A percentile compares a stretch with the other conserved stretches of the same genome.
Conservation (phyloP, 2,113 vertebrate species). For the Capreolus pygargus region DNA sequence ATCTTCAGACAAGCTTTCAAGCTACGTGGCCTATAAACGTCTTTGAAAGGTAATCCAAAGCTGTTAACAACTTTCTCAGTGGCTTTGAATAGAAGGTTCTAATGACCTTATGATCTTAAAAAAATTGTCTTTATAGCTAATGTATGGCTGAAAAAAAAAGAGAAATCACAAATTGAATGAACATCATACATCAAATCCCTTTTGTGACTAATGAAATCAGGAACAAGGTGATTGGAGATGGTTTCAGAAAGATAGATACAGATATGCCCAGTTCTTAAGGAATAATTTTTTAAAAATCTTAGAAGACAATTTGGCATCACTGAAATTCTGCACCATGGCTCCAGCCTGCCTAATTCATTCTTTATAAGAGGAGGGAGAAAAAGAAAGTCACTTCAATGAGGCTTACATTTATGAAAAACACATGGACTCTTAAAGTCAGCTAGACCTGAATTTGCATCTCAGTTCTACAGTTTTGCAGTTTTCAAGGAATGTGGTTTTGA, state of each 20-base stretch:
- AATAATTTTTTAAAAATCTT: slow-evolving; percentile 1
- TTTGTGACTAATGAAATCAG: slow-evolving; percentile 23
- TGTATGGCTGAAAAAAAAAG: neutral
- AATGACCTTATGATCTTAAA: slow-evolving; percentile 30
- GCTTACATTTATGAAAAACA: slow-evolving; percentile 45
- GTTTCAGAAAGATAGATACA: slow-evolving; percentile 19
- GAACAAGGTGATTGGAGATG: neutral
- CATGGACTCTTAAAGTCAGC: slow-evolving; percentile 4
- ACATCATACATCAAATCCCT: neutral
- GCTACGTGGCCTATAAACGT: neutral
- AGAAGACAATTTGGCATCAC: neutral
- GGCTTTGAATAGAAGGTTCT: slow-evolving; percentile 45
- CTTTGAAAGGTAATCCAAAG: slow-evolving; percentile 27
- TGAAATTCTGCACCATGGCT: neutral
- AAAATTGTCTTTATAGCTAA: slow-evolving; percentile 24
- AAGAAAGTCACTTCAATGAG: neutral
- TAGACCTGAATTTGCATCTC: slow-evolving; percentile 28
- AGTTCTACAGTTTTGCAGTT: slow-evolving; percentile 31
- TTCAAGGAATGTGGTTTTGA: slow-evolving; percentile 32
- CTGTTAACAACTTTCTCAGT: neutral
- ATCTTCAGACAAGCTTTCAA: slow-evolving; percentile 52
- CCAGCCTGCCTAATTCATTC: neutral
- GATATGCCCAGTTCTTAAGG: neutral
- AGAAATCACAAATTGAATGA: slow-evolving; percentile 43
- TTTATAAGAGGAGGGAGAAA: neutral